Percentiles rank a stretch among this genome's conserved stretches.
Conservation (phyloP, 2,888 invertebrate species). For the Melanophora roralis region DNA sequence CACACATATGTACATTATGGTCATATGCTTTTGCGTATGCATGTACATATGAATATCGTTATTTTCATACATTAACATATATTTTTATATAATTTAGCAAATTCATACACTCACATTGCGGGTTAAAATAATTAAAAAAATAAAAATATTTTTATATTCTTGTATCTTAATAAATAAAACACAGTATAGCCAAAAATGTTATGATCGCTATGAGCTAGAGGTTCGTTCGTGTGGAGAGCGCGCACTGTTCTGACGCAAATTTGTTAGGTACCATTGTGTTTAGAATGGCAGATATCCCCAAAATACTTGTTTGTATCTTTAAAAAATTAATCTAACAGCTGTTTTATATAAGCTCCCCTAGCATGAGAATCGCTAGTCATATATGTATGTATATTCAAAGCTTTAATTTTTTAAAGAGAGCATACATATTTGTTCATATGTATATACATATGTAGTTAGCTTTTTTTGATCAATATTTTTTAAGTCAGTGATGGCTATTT, state of each 20-base stretch:
- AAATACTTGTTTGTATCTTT: constrained; percentile 17
- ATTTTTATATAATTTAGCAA: background rate
- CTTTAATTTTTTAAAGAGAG: constrained; percentile 6
- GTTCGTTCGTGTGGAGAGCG: constrained; percentile 61
- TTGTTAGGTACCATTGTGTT: constrained; percentile 41
- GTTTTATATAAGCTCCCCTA: background rate
- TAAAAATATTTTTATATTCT: too few relatives aligned
- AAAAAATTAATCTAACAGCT: constrained; percentile 37
- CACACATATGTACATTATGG: too few relatives aligned
- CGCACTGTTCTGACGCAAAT: constrained; percentile 61
- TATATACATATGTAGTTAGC: too few relatives aligned
- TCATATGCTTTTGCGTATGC: too few relatives aligned
- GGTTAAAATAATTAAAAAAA: too few relatives aligned
- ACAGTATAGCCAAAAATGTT: constrained; percentile 21
- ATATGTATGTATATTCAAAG: too few relatives aligned
- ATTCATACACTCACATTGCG: background rate
- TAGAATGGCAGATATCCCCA: constrained; percentile 48
- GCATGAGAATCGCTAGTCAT: background rate
- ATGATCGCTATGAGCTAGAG: constrained; percentile 36
- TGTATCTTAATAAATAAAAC: constrained; percentile 21
- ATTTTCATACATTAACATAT: background rate
- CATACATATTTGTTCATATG: too few relatives aligned
- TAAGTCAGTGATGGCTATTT: background rate
- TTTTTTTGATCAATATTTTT: background rate
- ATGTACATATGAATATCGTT: background rate